These are phyloP conservation scores for Caranx melampygus DNA, from an alignment of 2,113 vertebrate genomes.

Conservation along the genomic window DNA sequence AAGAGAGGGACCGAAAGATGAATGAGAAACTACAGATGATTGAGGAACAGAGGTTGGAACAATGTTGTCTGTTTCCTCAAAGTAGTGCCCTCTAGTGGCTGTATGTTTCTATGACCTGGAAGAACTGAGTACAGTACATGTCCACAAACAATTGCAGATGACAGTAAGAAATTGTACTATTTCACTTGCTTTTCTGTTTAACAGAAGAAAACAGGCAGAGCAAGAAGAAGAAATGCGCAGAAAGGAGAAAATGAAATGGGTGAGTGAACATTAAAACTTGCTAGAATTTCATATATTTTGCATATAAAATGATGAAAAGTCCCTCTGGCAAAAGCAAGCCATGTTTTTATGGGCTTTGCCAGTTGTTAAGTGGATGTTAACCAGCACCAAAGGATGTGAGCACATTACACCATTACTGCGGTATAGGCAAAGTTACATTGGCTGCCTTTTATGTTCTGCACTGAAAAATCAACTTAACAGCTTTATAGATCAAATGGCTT, in stretches of 20 bases:
- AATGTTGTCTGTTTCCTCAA: not conserved
- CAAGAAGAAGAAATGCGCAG: slow-evolving; percentile 77
- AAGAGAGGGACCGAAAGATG: slow-evolving; percentile 87
- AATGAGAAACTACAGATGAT: slow-evolving; percentile 85
- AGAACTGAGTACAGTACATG: not conserved
- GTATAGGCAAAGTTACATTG: too few relatives aligned
- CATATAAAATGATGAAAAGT: not conserved
- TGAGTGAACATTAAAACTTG: slow-evolving; percentile 54
- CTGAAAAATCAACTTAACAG: too few relatives aligned
- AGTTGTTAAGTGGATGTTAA: too few relatives aligned
- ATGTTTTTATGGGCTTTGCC: not conserved
- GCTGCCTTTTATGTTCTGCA: too few relatives aligned
- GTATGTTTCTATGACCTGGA: not conserved
- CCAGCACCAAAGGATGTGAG: too few relatives aligned
- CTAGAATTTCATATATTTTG: not conserved
- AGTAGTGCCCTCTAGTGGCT: slow-evolving; percentile 31
- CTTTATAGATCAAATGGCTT: too few relatives aligned
- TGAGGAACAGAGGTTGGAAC: slow-evolving; percentile 84
- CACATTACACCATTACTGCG: too few relatives aligned
- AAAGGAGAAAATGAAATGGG: slow-evolving; percentile 83
- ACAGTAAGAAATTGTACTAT: not conserved
- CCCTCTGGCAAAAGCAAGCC: not conserved
- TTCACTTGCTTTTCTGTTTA: slow-evolving; percentile 25
- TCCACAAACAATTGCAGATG: not conserved
- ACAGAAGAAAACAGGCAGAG: slow-evolving; percentile 80